Conservation (phyloP, 1,140 invertebrate genomes). For the Meloidogyne hapla region DNA sequence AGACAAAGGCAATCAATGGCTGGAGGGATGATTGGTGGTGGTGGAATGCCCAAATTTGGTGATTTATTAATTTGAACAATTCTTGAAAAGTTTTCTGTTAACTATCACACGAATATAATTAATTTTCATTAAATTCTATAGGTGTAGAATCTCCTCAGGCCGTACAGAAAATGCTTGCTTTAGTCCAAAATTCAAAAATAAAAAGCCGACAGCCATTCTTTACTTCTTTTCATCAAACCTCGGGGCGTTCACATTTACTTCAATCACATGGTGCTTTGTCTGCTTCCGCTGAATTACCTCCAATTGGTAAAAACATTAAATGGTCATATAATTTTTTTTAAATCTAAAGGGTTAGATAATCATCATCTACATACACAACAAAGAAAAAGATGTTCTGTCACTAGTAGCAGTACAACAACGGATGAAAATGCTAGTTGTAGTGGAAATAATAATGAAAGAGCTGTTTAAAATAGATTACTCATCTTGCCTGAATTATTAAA, state of each 20-base stretch:
- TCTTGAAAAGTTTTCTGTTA: neutral
- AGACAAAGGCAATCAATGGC: slow-evolving; percentile 49
- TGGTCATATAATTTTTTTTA: neutral
- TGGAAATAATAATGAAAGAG: slow-evolving; percentile 6
- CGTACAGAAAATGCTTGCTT: slow-evolving; percentile 83
- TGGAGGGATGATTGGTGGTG: slow-evolving; percentile 10
- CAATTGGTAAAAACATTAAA: neutral
- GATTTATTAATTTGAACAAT: slow-evolving; percentile 50
- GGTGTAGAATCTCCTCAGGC: slow-evolving; percentile 92
- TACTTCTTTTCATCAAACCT: neutral
- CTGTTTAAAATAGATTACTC: neutral
- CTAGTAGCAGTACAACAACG: neutral
- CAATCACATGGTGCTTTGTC: neutral
- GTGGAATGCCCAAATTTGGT: slow-evolving; percentile 71
- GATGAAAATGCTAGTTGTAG: neutral
- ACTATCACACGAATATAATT: too few species aligned
- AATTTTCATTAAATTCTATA: slow-evolving; percentile 47
- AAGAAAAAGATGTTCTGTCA: neutral
- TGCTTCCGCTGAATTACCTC: slow-evolving; percentile 14
- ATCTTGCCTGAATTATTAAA: too few species aligned
- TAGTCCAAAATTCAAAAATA: slow-evolving; percentile 79
- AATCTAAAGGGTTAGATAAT: neutral
- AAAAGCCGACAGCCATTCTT: slow-evolving; percentile 33
- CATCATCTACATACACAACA: neutral
- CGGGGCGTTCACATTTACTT: neutral